phyloP scores from a whole-genome alignment of 2,113 vertebrate species.

The Piprites chloris region DNA sequence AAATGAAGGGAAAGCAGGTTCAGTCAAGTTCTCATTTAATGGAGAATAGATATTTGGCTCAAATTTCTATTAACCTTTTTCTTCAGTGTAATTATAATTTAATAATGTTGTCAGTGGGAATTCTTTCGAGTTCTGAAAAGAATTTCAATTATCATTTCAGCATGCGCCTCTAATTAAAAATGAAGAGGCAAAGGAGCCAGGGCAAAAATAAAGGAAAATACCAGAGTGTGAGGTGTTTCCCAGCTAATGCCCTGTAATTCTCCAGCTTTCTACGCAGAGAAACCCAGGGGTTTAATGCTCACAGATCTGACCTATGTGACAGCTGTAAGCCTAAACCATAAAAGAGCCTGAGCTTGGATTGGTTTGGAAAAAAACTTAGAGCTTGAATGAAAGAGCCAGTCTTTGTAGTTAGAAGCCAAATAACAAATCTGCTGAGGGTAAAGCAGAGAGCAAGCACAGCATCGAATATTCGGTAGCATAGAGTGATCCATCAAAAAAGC shows the following conservation, averaged over 20 bases:
- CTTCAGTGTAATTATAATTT: constrained; percentile 47
- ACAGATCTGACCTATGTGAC: background rate
- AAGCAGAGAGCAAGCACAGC: background rate
- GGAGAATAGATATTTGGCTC: constrained; percentile 48
- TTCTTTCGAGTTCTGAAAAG: constrained; percentile 58
- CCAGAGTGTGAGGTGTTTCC: background rate
- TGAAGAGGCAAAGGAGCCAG: background rate
- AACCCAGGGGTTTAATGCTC: background rate
- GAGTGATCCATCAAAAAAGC: background rate
- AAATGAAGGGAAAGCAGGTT: constrained; percentile 18
- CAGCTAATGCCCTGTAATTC: background rate
- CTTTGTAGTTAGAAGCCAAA: background rate
- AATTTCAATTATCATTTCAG: constrained; percentile 59
- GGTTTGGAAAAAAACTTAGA: background rate
- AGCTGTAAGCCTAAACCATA: background rate
- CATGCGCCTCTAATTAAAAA: constrained; percentile 56
- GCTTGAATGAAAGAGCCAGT: background rate
- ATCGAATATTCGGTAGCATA: background rate
- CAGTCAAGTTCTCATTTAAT: constrained; percentile 43
- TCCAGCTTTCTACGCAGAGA: background rate
- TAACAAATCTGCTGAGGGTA: background rate
- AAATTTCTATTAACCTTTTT: constrained; percentile 51
- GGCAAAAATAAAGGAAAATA: constrained; percentile 12
- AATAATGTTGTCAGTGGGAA: constrained; percentile 51
- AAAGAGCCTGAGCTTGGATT: background rate